These are phyloP conservation scores for Lucinisca nassula DNA, from an alignment of 2,888 invertebrate species.

Conservation along the genomic window DNA sequence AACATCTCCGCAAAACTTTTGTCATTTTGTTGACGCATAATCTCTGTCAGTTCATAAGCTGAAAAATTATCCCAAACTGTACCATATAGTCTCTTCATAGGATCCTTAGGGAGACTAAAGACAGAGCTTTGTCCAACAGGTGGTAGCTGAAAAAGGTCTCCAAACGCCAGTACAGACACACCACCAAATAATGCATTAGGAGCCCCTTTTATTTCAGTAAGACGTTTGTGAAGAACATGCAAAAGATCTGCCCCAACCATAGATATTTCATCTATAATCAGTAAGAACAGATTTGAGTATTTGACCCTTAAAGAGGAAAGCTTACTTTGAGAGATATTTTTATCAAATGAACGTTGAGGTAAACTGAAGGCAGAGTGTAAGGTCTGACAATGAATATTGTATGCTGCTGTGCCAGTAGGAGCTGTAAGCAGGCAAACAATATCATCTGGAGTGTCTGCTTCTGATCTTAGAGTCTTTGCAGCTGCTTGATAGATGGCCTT, in stretches of 20 bases:
- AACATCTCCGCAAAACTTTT: not conserved
- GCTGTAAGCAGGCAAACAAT: not conserved
- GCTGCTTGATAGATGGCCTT: not conserved
- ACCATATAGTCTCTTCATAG: not conserved
- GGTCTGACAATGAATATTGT: slow-evolving; percentile 6
- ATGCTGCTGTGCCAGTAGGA: slow-evolving; percentile 8
- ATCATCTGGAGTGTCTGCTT: slow-evolving; percentile 1
- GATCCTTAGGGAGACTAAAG: not conserved
- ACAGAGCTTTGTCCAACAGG: not conserved
- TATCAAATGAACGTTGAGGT: not conserved
- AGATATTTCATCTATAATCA: not conserved
- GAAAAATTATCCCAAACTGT: not conserved
- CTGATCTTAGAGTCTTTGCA: not conserved
- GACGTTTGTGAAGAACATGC: not conserved
- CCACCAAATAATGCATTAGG: not conserved
- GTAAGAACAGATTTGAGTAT: not conserved
- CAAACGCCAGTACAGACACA: not conserved
- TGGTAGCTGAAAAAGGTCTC: not conserved
- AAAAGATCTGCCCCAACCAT: not conserved
- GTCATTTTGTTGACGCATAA: not conserved
- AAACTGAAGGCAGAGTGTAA: slow-evolving; percentile 19
- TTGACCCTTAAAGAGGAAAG: not conserved
- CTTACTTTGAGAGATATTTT: not conserved
- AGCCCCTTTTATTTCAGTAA: not conserved
- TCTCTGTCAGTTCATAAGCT: not conserved